Base-by-base conservation (phyloP, 2,888 invertebrate genomes). In the Amiota communis region DNA sequence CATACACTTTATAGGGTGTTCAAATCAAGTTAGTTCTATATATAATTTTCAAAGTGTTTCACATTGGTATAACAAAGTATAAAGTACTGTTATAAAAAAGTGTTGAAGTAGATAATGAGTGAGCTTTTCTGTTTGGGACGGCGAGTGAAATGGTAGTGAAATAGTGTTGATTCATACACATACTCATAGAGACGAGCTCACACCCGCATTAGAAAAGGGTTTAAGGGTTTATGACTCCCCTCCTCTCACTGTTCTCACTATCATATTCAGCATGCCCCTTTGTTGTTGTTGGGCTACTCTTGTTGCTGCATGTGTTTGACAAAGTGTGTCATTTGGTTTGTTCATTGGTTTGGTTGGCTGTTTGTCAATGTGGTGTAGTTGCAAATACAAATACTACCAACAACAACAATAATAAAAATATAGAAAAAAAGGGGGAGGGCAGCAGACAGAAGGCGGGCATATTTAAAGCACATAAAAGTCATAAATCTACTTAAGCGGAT, bases 401-500 rank as follows among this genome's bases (percentile, higher is more conserved):
- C 46, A 61, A 61, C 47, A 59, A 49, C 65, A 51, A 46, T n/a
- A 64, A 15, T 51, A 64, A 17, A 48, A 49, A 49, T n/a, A 61
- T n/a, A 65, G 56, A 61, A 23, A n/a, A 64, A 13, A 23, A 20
- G 36, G 8, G 36, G 36, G 36, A 6, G 36, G 8, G 36, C 4
- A 6, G 36, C 36, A 36, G 36, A 36, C 36, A 51, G 23, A 48
- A 23, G 68, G 57, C 11, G 73, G 71, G 15, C 64, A 74, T 12
- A 67, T 74, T 59, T 53, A 74, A 73, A 59, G 75, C 15, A 72
- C 75, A 75, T 80, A 79, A 81, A 81, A 85, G 82, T 77, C 82
- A 85, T 82, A 83, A 83, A 83, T 85, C 81, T 82, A 85, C 83
- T 82, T 85, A 77, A 79, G 77, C 82, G 76, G 85, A 80, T 85